Percentiles rank a stretch among this genome's conserved stretches.
phyloP scores from a whole-genome alignment of 2,797 vertebrate genomes.

The Myotis vivesi region DNA sequence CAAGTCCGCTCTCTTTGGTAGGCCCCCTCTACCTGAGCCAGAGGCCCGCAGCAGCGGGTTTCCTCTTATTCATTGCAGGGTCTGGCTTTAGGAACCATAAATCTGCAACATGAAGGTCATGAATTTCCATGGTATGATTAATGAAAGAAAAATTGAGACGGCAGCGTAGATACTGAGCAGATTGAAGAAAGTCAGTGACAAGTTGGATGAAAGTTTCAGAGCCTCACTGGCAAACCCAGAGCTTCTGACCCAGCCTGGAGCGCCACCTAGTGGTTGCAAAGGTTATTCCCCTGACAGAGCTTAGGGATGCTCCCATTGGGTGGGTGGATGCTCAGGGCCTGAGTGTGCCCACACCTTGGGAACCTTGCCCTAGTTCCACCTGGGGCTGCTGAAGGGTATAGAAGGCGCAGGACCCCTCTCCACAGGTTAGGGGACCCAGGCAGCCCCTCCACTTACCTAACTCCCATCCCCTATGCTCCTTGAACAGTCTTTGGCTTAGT shows the following conservation, averaged over 20 bases:
- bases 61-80: neutral
- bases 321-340: neutral
- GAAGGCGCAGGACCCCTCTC: no score
- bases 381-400: neutral
- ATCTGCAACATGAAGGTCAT: constrained; percentile 55
- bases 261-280: constrained; percentile 74
- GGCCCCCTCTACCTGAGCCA: accelerated
- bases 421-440: neutral
- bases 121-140: constrained; percentile 53
- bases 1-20: neutral
- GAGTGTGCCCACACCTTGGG: neutral
- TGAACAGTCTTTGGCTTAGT: neutral
- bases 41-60: neutral
- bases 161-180: constrained; percentile 42
- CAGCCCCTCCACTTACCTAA: neutral
- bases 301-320: accelerated
- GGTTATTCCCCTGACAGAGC: neutral
- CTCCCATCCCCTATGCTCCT: neutral
- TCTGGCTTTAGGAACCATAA: constrained; percentile 31
- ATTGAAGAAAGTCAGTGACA: constrained; percentile 44
- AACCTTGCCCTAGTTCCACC: neutral
- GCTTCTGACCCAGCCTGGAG: constrained; percentile 14
- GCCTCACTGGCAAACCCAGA: accelerated
- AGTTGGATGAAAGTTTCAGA: neutral
- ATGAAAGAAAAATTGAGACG: constrained; percentile 67